Conservation (phyloP, 2,888 invertebrate genomes). For the Diabrotica balteata region DNA sequence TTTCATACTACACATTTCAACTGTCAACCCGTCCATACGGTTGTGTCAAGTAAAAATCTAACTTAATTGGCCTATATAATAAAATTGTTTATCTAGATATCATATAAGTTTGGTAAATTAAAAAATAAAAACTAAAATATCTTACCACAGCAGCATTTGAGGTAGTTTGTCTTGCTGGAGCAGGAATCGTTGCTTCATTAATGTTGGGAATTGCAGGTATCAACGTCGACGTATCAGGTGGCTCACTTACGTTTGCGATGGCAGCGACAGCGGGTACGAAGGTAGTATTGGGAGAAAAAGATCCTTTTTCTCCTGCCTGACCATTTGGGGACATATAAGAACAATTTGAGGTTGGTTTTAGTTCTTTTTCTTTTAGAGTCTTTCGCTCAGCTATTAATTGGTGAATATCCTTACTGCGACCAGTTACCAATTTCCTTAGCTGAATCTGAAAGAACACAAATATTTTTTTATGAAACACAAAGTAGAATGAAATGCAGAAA, state of each 20-base stretch:
- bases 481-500: too few relatives aligned
- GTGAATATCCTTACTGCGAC: conserved; percentile 53
- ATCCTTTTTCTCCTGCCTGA: conserved; percentile 42
- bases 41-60: too few relatives aligned
- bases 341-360: conserved; percentile 40
- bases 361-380: conserved; percentile 51
- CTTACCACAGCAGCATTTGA: conserved; percentile 41
- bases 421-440: conserved; percentile 51
- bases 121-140: neutral
- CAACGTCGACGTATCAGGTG: conserved; percentile 38
- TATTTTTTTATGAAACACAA: too few relatives aligned
- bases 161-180: conserved; percentile 38
- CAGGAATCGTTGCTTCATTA: conserved; percentile 31
- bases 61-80: too few relatives aligned
- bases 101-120: too few relatives aligned
- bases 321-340: conserved; percentile 46
- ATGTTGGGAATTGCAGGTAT: conserved; percentile 40
- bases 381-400: conserved; percentile 52
- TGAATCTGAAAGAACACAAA: conserved; percentile 45
- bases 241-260: conserved; percentile 42
- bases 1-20: too few relatives aligned
- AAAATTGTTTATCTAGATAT: too few relatives aligned
- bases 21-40: too few relatives aligned
- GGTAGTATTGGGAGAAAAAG: conserved; percentile 44
- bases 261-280: conserved; percentile 45